A percentile compares a stretch with the other conserved stretches of the same genome.
phyloP scores from a whole-genome alignment of 2,888 invertebrate genomes.

The Tachina fera region DNA sequence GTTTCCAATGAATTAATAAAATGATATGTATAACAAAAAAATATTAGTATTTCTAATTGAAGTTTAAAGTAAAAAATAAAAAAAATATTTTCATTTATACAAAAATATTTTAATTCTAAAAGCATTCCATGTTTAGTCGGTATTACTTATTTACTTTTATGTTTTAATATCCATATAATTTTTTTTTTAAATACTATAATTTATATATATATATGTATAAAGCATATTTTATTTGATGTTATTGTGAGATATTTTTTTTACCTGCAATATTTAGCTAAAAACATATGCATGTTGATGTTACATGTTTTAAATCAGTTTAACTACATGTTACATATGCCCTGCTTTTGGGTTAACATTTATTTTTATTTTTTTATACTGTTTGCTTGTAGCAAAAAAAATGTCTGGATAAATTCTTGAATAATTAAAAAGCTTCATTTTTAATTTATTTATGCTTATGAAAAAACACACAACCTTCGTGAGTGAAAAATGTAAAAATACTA shows the following conservation, averaged over 20 bases:
- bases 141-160: neutral
- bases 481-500: constrained; percentile 10
- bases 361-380: constrained; percentile 1
- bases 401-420: constrained; percentile 66
- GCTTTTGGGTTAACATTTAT: constrained; percentile 46
- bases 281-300: constrained; percentile 62
- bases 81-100: too few species aligned
- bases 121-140: neutral
- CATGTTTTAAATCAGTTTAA: constrained; percentile 67
- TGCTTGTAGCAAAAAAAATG: constrained; percentile 18
- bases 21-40: too few species aligned
- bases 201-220: too few species aligned
- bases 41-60: too few species aligned
- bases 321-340: constrained; percentile 63
- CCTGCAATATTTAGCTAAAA: constrained; percentile 23
- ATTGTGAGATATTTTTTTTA: neutral
- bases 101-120: neutral
- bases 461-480: constrained; percentile 37
- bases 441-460: constrained; percentile 21
- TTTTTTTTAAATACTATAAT: neutral
- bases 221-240: constrained; percentile 19
- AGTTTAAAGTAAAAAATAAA: too few species aligned
- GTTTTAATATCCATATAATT: constrained; percentile 3
- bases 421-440: constrained; percentile 58
- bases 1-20: too few species aligned